phyloP scores from a whole-genome alignment of 2,113 vertebrate species.

The Caranx melampygus region DNA sequence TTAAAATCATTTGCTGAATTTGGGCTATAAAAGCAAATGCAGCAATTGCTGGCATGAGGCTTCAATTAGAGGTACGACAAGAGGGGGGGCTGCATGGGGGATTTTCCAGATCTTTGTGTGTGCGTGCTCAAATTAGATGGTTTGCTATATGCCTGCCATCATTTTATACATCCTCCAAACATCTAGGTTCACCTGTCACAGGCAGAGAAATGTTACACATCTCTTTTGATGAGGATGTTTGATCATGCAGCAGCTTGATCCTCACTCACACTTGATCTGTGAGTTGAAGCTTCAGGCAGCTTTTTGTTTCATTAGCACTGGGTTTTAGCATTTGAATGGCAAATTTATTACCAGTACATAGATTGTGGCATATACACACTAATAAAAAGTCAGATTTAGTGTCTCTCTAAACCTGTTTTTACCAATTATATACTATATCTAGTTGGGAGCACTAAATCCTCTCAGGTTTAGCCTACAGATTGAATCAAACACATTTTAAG shows the following conservation, averaged over 20 bases:
- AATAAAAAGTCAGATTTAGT: not conserved
- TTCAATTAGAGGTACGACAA: conserved; percentile 71
- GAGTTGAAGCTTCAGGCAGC: not conserved
- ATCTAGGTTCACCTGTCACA: not conserved
- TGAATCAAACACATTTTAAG: not conserved
- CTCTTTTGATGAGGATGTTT: not conserved
- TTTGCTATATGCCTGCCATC: conserved; percentile 11
- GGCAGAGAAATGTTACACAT: conserved; percentile 11
- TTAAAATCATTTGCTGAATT: conserved; percentile 81
- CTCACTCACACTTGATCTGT: conserved; percentile 23
- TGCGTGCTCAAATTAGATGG: conserved; percentile 17
- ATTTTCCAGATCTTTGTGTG: conserved; percentile 44
- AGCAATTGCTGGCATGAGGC: conserved; percentile 75
- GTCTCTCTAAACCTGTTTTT: not conserved
- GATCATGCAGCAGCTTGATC: conserved; percentile 40
- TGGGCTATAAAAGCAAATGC: conserved; percentile 77
- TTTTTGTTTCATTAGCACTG: conserved; percentile 15
- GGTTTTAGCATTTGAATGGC: not conserved
- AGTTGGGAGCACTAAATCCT: conserved; percentile 11
- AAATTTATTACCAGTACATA: conserved; percentile 8
- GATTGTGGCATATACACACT: not conserved
- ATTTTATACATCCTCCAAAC: conserved; percentile 26
- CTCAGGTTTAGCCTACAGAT: not conserved
- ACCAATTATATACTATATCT: conserved; percentile 5
- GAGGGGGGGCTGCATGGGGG: conserved; percentile 38